Conservation (phyloP, 2,888 invertebrate genomes). For the Nomada ruficornis region DNA sequence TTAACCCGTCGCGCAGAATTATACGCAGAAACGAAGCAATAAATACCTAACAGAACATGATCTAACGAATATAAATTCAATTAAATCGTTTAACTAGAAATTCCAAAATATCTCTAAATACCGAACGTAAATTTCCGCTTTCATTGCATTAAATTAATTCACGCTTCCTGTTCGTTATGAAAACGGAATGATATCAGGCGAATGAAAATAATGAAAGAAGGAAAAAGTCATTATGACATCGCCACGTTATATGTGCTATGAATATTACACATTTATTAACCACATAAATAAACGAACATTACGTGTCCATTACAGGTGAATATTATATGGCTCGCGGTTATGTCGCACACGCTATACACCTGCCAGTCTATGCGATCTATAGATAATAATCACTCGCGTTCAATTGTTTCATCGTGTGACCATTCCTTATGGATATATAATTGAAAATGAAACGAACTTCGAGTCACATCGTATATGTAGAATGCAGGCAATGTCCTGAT, state of each 20-base stretch:
- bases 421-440: slow-evolving; percentile 19
- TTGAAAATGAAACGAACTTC: slow-evolving; percentile 30
- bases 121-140: no score
- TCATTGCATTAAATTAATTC: no score
- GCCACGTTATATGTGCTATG: no score
- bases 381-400: slow-evolving; percentile 58
- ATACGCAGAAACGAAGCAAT: neutral
- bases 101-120: neutral
- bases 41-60: neutral
- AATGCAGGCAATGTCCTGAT: neutral
- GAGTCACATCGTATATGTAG: neutral
- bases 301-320: slow-evolving; percentile 40
- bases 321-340: slow-evolving; percentile 31
- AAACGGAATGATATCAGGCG: neutral
- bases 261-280: neutral
- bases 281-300: slow-evolving; percentile 29
- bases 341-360: slow-evolving; percentile 32
- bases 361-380: slow-evolving; percentile 51
- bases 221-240: no score
- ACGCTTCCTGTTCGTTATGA: no score
- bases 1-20: no score
- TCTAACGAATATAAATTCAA: neutral
- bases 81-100: neutral
- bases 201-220: neutral
- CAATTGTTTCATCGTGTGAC: slow-evolving; percentile 62